Base-by-base conservation (phyloP, 1,140 invertebrate species). In the Acromyrmex charruanus region DNA sequence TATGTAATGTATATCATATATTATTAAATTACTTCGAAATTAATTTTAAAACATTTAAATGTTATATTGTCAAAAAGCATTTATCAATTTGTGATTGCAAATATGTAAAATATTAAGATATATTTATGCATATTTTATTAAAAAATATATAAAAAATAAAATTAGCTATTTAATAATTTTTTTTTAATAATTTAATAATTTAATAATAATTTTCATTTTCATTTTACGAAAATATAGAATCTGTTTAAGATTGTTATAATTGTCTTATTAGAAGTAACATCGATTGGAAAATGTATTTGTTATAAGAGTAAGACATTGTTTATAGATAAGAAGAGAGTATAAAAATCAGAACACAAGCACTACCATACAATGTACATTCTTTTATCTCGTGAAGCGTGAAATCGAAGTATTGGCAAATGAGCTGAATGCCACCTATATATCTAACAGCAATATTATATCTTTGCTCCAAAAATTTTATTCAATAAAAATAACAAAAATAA, bases 381-480 rank as follows among this genome's bases (percentile, higher is more conserved):
- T 51, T 75, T 61, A 74, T 82, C 55, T 74, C 25, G 28, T 61
- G 25, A 84, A 84, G 69, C 69, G 28, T 74, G 68, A 84, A 84
- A 84, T 75, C 55, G 55, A 63, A 61, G 25, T 74, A 75, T 84
- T 18, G 80, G 25, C 39, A 59, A 84, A 61, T 84, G 69, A 84
- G 14, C 14, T 21, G 55, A 51, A 74, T 61, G 18, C 10, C 12
- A 55, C 49, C 39, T 25, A 39, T 44, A 35, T 28, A 68, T 44
- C 35, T 21, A 75, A 39, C 21, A 63, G 65, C 63, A 81, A 61
- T 61, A 84, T 82, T 35, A 39, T 71, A 72, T 51, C 18, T 63
- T 74, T 25, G 18, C 25, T 74, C 21, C 7, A 84, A 84, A 84
- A 84, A 74, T 61, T 51, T 63, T n/a, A 74, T 49, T 74, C 18